Percentiles rank a stretch among this genome's conserved stretches.
Evolutionary conservation across 1,140 invertebrate genomes (phyloP).

Genomic region (Brachionus rubens): DNA sequence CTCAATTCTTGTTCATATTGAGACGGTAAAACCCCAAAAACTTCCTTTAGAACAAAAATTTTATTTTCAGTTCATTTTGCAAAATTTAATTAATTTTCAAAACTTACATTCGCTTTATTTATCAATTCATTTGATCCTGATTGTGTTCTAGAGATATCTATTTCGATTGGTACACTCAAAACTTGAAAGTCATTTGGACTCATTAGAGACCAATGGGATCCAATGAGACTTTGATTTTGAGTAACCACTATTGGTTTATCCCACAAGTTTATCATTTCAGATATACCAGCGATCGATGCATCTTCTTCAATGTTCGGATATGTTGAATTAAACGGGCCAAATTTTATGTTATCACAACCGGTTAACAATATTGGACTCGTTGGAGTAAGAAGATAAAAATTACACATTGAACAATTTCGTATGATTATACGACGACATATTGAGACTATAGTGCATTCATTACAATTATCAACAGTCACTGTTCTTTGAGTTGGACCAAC

Average conservation of each 20-base stretch:
- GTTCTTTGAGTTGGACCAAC: conserved; percentile 34
- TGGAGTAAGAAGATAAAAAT: conserved; percentile 19
- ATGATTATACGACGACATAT: conserved; percentile 23
- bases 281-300: background rate
- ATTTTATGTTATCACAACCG: conserved; percentile 40
- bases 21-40: conserved; percentile 19
- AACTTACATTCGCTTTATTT: conserved; percentile 33
- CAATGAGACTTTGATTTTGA: conserved; percentile 33
- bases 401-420: conserved; percentile 43
- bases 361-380: conserved; percentile 40
- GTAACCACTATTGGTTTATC: conserved; percentile 41
- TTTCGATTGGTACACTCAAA: conserved; percentile 28
- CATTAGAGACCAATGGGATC: conserved; percentile 21
- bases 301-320: conserved; percentile 38
- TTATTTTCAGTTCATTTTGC: background rate
- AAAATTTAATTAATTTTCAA: background rate
- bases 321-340: conserved; percentile 23
- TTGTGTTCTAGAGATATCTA: background rate
- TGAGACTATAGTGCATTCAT: conserved; percentile 16
- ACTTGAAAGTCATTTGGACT: conserved; percentile 17
- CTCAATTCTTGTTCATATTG: conserved; percentile 25
- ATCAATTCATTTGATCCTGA: background rate
- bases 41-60: conserved; percentile 16
- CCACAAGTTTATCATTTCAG: conserved; percentile 27
- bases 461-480: conserved; percentile 27